Conservation (phyloP, 2,113 vertebrate genomes). For the Saguinus imperator region DNA sequence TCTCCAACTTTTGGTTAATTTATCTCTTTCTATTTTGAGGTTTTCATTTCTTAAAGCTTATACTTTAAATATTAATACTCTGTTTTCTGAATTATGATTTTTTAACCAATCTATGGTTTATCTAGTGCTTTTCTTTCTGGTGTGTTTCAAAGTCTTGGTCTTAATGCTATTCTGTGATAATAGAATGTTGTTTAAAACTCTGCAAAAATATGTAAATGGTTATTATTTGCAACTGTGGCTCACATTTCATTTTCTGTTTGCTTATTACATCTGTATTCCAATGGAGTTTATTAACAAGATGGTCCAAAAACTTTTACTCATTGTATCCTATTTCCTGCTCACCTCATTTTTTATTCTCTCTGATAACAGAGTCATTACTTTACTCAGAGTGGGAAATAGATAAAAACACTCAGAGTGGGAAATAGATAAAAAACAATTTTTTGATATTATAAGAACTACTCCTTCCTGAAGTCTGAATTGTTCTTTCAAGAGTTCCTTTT, state of each 20-base stretch:
- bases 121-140: not conserved
- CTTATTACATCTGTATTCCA: not conserved
- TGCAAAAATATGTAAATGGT: not conserved
- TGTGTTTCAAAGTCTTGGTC: not conserved
- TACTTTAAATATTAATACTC: not conserved
- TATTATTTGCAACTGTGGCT: not conserved
- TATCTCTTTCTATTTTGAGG: not conserved
- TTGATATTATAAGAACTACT: not conserved
- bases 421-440: not conserved
- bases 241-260: not conserved
- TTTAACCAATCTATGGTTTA: not conserved
- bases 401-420: not conserved
- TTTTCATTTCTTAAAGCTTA: not conserved
- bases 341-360: not conserved
- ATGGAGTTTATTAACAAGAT: not conserved
- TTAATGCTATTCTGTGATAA: not conserved
- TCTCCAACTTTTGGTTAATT: not conserved
- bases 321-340: not conserved
- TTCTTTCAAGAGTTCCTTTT: slow-evolving; percentile 23
- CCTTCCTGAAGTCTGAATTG: not conserved
- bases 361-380: not conserved
- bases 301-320: not conserved
- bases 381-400: not conserved
- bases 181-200: not conserved
- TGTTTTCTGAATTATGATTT: not conserved